Evolutionary conservation across 2,888 invertebrate species (phyloP).

Genomic region (Abscondita cerata): DNA sequence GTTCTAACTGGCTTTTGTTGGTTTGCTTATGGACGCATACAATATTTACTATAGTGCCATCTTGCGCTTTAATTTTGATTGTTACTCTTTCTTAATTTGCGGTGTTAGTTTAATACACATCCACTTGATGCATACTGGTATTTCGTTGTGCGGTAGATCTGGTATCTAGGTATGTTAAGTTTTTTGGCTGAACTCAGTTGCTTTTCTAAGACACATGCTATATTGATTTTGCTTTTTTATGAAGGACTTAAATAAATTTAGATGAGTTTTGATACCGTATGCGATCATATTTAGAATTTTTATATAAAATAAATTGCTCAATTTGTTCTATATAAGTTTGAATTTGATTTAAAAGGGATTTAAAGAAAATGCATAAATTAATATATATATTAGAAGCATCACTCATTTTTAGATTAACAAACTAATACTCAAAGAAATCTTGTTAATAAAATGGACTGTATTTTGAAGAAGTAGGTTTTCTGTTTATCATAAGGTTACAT

Average conservation of each 20-base stretch:
- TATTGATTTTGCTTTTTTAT: not conserved
- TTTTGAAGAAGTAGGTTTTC: too few relatives aligned
- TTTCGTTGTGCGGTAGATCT: too few relatives aligned
- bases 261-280: not conserved
- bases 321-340: too few relatives aligned
- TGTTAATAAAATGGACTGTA: too few relatives aligned
- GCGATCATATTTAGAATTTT: not conserved
- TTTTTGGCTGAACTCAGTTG: not conserved
- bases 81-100: constrained; percentile 13
- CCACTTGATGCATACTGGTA: too few relatives aligned
- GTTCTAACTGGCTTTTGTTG: constrained; percentile 9
- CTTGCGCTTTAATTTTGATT: constrained; percentile 4
- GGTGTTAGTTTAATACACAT: constrained; percentile 5
- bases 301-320: not conserved
- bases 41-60: too few relatives aligned
- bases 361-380: too few relatives aligned
- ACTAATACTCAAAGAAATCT: too few relatives aligned
- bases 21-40: not conserved
- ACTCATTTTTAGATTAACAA: too few relatives aligned
- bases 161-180: not conserved
- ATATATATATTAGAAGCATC: too few relatives aligned
- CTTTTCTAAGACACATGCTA: not conserved
- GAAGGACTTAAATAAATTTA: not conserved
- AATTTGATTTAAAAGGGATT: too few relatives aligned
- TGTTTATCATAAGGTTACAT: not conserved